Conservation (phyloP, 2,888 invertebrate species). For the Balanococcus diminutus region DNA sequence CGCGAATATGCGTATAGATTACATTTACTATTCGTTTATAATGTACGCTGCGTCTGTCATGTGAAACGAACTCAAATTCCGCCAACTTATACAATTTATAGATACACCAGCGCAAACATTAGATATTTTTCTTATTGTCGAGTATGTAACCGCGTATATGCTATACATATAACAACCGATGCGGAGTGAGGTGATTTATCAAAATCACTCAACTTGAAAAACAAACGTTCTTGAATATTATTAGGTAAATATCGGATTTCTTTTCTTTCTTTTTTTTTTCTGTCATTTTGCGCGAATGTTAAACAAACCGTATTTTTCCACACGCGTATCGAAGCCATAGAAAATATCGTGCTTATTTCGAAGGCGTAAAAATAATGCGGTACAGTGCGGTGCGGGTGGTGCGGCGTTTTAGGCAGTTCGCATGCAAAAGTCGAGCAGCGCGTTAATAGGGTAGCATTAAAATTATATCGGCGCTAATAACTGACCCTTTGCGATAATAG, state of each 20-base stretch:
- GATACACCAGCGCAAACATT: slow-evolving; percentile 35
- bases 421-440: neutral
- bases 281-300: neutral
- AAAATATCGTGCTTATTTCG: neutral
- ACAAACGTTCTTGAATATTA: slow-evolving; percentile 25
- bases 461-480: slow-evolving; percentile 21
- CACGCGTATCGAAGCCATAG: neutral
- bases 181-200: slow-evolving; percentile 19
- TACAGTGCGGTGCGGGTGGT: too few species aligned
- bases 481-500: slow-evolving; percentile 1
- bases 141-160: slow-evolving; percentile 7
- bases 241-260: slow-evolving; percentile 18
- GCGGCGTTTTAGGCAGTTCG: neutral
- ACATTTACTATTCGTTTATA: slow-evolving; percentile 51
- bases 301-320: neutral
- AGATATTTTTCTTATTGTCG: slow-evolving; percentile 46
- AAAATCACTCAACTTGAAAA: slow-evolving; percentile 29
- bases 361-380: neutral
- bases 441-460: neutral
- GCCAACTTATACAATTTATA: slow-evolving; percentile 51
- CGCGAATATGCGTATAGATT: slow-evolving; percentile 44
- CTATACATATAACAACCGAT: neutral
- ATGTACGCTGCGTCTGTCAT: slow-evolving; percentile 47
- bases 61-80: slow-evolving; percentile 50
- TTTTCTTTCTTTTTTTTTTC: slow-evolving; percentile 6